Conservation (phyloP, 1,140 invertebrate species). For the Cotesia vestalis region DNA sequence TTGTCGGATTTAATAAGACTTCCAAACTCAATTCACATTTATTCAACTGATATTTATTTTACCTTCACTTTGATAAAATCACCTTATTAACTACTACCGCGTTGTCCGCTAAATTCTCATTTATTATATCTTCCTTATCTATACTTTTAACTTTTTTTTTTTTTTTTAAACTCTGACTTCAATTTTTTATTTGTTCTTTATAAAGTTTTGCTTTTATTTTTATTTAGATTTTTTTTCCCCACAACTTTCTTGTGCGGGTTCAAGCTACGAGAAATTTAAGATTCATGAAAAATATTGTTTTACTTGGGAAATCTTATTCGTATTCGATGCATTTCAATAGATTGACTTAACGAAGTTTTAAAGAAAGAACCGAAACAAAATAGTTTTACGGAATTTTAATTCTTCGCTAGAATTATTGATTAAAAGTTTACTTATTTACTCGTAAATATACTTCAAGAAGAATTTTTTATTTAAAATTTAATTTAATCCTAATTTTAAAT, state of each 20-base stretch:
- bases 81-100: too few relatives aligned
- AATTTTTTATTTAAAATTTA: too few relatives aligned
- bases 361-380: too few relatives aligned
- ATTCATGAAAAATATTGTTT: slow-evolving; percentile 56
- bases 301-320: slow-evolving; percentile 47
- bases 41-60: not conserved
- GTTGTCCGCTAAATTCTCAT: slow-evolving; percentile 27
- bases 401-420: too few relatives aligned
- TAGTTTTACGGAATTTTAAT: too few relatives aligned
- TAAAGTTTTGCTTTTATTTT: not conserved
- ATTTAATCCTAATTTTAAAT: too few relatives aligned
- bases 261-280: slow-evolving; percentile 46
- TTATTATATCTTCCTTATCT: slow-evolving; percentile 19
- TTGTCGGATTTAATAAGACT: too few relatives aligned
- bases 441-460: too few relatives aligned
- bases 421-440: too few relatives aligned
- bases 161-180: slow-evolving; percentile 1
- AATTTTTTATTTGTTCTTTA: slow-evolving; percentile 4
- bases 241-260: not conserved
- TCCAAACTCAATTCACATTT: not conserved
- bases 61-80: too few relatives aligned
- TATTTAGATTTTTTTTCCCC: not conserved
- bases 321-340: slow-evolving; percentile 51
- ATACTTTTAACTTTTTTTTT: not conserved
- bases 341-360: slow-evolving; percentile 30